Evolutionary conservation across 2,888 invertebrate genomes (phyloP).

Genomic region (Dexiosoma caninum): DNA sequence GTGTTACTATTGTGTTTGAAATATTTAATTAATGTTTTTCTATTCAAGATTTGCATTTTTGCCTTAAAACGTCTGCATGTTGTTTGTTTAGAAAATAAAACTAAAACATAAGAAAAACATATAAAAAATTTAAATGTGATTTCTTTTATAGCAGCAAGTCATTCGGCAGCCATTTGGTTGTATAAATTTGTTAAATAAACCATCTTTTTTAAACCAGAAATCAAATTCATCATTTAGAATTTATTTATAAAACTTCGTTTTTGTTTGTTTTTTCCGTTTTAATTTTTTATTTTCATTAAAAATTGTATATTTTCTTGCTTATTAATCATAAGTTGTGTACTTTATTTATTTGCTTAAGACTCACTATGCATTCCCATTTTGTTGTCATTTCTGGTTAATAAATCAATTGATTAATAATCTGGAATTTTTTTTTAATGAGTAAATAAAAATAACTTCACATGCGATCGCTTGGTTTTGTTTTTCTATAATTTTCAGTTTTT

Average conservation of each 20-base stretch:
- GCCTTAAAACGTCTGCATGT: background rate
- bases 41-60: background rate
- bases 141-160: conserved; percentile 22
- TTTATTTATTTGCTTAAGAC: background rate
- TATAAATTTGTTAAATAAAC: conserved; percentile 20
- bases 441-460: background rate
- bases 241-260: conserved; percentile 1
- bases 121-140: background rate
- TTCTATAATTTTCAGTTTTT: too few relatives aligned
- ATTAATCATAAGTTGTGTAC: background rate
- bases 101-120: background rate
- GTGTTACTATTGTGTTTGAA: conserved; percentile 57
- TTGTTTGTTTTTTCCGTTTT: background rate
- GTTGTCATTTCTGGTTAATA: conserved; percentile 20
- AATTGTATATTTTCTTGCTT: conserved; percentile 6
- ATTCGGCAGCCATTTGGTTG: background rate
- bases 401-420: conserved; percentile 42
- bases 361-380: background rate
- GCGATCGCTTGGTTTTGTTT: background rate
- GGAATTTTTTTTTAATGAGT: background rate
- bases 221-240: conserved; percentile 9
- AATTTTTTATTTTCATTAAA: background rate
- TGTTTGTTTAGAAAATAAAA: conserved; percentile 32
- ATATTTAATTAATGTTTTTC: conserved; percentile 48
- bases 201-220: background rate